Evolutionary conservation across 2,888 invertebrate genomes (phyloP), one percentile per base, ranked within the genome.

Genomic region (Drosophila anomelani): DNA sequence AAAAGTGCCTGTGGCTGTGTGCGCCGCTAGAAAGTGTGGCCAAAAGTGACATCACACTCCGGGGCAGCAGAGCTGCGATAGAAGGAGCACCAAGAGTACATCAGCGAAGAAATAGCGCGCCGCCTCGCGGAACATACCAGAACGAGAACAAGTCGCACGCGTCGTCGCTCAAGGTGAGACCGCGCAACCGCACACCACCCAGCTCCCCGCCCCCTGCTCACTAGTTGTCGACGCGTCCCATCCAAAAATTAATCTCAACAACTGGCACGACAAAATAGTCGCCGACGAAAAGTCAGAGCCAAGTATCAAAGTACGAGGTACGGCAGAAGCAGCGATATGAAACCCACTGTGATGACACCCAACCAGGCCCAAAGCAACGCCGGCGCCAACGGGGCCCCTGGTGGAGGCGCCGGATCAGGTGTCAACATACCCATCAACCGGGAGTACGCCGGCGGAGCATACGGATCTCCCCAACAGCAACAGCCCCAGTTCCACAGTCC

Each of bases 311-410:
- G 55, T 17, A 55, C 49, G 36, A 12, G 43, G 66, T 20, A 29
- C 67, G 55, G 55, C 26, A 32, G 51, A 26, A 70, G 49, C 54
- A 71, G 67, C 57, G 2, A 90, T 1, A 88, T 91, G 92, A 92
- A 92, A 85, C 91, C 92, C 74, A 88, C 91, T 91, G 90, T 92
- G 90, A 91, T 91, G 88, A 75, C 91, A 74, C 89, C 81, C 20
- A 88, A 64, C 26, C 85, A 83, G 74, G 70, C 77, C 17, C 70
- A 46, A 51, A 73, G 76, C 43, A 74, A 72, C 51, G 80, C 75
- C 60, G 81, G 79, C 10, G 61, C 63, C 26, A 74, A 61, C 29
- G 74, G 64, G 34, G 47, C 63, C 38, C 60, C 56, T 39, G 67
- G 72, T 20, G 78, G 64, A 29, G 58, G 49, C 17, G 38, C 69